Evolutionary conservation across 2,797 vertebrate species (phyloP).

Genomic region (Nasua narica): DNA sequence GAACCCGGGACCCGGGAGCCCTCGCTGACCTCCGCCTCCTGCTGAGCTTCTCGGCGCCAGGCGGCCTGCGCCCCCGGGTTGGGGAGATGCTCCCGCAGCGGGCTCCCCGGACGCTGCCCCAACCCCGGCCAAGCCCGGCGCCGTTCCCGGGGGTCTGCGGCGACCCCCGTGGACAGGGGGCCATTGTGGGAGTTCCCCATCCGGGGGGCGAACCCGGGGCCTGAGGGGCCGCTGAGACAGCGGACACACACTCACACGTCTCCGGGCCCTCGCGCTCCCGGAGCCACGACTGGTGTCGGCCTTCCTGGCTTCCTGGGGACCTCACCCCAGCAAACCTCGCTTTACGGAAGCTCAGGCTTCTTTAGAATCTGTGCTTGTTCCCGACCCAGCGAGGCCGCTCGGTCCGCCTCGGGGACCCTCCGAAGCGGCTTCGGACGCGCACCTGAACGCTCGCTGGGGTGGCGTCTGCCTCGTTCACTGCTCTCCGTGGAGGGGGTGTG

Average conservation of each 20-base stretch:
- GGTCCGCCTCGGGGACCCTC: not conserved
- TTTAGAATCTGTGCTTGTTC: rapidly evolving
- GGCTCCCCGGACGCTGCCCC: no score
- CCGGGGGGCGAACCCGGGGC: rapidly evolving
- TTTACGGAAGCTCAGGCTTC: rapidly evolving
- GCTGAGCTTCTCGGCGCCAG: no score
- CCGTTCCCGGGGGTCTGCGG: not conserved
- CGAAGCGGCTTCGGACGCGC: rapidly evolving
- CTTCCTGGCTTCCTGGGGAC: not conserved
- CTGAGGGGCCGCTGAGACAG: not conserved
- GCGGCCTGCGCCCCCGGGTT: no score
- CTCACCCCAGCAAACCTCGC: not conserved
- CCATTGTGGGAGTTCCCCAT: rapidly evolving
- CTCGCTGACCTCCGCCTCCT: no score
- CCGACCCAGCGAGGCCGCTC: rapidly evolving
- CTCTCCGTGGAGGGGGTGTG: not conserved
- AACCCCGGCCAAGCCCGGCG: no score
- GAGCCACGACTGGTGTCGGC: rapidly evolving
- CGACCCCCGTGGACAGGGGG: not conserved
- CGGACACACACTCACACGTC: rapidly evolving
- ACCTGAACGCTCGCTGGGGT: rapidly evolving
- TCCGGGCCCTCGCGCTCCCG: rapidly evolving
- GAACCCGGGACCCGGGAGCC: no score
- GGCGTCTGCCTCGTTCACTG: rapidly evolving
- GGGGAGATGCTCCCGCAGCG: no score